Evolutionary conservation across 2,113 vertebrate genomes (phyloP).

Genomic region (Falco punctatus): DNA sequence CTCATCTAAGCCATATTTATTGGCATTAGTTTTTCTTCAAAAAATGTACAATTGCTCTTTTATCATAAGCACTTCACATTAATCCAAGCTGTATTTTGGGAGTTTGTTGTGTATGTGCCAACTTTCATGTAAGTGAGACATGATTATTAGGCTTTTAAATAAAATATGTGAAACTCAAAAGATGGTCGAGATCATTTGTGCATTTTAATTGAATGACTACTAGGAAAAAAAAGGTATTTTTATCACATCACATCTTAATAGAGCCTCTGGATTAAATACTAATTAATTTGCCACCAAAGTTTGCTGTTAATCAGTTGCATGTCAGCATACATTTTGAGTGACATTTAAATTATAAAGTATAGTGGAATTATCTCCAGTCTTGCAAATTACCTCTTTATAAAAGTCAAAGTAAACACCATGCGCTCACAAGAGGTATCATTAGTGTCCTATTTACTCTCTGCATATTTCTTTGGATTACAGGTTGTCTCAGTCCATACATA

Average conservation of each 20-base stretch:
- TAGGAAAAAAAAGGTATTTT: conserved; percentile 26
- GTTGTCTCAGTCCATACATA: not conserved
- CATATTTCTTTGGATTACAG: conserved; percentile 28
- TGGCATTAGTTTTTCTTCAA: not conserved
- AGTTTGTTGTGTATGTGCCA: conserved; percentile 42
- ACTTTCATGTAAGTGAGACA: conserved; percentile 37
- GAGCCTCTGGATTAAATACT: conserved; percentile 69
- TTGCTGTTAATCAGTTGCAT: conserved; percentile 72
- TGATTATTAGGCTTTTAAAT: conserved; percentile 61
- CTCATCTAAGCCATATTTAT: not conserved
- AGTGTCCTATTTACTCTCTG: conserved; percentile 34
- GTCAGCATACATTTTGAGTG: conserved; percentile 63
- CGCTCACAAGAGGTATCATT: conserved; percentile 28
- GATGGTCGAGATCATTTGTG: not conserved
- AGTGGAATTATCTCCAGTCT: conserved; percentile 71
- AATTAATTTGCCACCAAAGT: conserved; percentile 75
- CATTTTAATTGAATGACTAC: conserved; percentile 45
- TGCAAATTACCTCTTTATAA: conserved; percentile 75
- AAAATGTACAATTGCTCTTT: conserved; percentile 42
- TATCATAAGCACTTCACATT: conserved; percentile 25
- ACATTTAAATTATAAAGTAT: conserved; percentile 74
- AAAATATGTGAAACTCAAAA: conserved; percentile 48
- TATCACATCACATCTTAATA: conserved; percentile 64
- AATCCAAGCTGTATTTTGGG: conserved; percentile 52
- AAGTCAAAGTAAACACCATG: conserved; percentile 65